These are phyloP conservation scores for Andrena flavipes DNA, from an alignment of 2,888 invertebrate genomes.

Conservation along the genomic window DNA sequence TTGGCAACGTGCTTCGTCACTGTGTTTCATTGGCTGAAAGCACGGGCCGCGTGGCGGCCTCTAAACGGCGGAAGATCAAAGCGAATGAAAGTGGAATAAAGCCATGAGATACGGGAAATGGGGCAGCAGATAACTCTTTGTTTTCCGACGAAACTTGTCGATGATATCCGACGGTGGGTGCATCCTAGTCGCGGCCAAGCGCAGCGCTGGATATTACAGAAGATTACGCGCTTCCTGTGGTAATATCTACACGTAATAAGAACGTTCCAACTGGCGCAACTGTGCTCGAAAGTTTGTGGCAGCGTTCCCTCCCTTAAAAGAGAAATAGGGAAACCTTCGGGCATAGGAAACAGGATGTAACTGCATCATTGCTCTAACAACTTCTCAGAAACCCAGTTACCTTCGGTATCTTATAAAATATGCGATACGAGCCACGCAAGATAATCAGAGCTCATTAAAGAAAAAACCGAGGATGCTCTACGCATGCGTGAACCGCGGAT, in stretches of 20 bases:
- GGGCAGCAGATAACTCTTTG: not conserved
- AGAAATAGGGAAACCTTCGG: constrained; percentile 1
- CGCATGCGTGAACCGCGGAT: too few species aligned
- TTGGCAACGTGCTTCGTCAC: not conserved
- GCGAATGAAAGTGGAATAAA: not conserved
- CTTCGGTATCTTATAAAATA: too few species aligned
- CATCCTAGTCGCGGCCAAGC: constrained; percentile 6
- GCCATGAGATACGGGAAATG: not conserved
- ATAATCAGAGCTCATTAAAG: too few species aligned
- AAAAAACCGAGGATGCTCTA: too few species aligned
- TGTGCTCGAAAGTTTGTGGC: too few species aligned
- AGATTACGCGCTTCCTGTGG: constrained; percentile 37
- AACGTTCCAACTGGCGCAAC: not conserved
- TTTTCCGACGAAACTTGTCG: not conserved
- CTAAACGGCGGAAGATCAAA: too few species aligned
- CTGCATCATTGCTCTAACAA: not conserved
- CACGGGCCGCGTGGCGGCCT: too few species aligned
- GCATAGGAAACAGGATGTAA: constrained; percentile 5
- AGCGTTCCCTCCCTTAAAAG: not conserved
- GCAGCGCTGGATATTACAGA: constrained; percentile 15
- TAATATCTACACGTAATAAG: not conserved
- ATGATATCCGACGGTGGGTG: constrained; percentile 5
- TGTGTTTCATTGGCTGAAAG: not conserved
- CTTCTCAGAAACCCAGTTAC: not conserved
- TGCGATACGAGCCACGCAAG: too few species aligned